Evolutionary conservation across 1,140 invertebrate genomes (phyloP).

Genomic region (Plectrocnemia conspersa): DNA sequence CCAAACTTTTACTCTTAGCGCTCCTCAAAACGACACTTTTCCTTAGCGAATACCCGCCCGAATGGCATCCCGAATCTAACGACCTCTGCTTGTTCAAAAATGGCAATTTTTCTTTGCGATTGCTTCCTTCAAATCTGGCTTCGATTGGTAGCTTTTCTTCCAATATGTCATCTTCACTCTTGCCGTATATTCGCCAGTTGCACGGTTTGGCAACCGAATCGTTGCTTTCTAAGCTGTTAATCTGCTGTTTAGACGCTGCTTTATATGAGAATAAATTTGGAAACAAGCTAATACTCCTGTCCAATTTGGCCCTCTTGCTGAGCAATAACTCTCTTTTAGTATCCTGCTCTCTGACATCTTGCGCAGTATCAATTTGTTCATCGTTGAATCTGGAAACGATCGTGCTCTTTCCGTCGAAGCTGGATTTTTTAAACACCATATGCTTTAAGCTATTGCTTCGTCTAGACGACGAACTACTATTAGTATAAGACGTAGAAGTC

Average conservation of each 20-base stretch:
- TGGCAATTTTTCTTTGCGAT: not conserved
- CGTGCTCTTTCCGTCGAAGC: slow-evolving; percentile 40
- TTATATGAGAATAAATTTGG: slow-evolving; percentile 9
- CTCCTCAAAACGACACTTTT: slow-evolving; percentile 50
- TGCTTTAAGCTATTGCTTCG: slow-evolving; percentile 47
- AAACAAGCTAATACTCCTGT: slow-evolving; percentile 12
- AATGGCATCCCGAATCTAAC: slow-evolving; percentile 38
- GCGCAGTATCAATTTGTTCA: not conserved
- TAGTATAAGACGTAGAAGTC: slow-evolving; percentile 54
- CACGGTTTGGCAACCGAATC: not conserved
- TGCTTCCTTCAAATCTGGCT: no score
- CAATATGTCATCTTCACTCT: slow-evolving; percentile 8
- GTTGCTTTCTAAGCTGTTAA: not conserved
- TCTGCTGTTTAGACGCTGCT: not conserved
- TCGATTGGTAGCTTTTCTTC: not conserved
- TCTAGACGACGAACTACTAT: slow-evolving; percentile 50
- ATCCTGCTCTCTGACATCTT: not conserved
- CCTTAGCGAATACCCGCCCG: slow-evolving; percentile 40
- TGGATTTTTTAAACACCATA: slow-evolving; percentile 46
- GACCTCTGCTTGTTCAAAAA: slow-evolving; percentile 40
- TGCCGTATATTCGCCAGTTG: slow-evolving; percentile 1
- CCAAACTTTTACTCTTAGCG: slow-evolving; percentile 45
- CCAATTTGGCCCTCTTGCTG: not conserved
- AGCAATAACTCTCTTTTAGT: not conserved
- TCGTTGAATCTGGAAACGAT: slow-evolving; percentile 5